phyloP scores from a whole-genome alignment of 2,113 vertebrate species.

The Lasiurus cinereus region DNA sequence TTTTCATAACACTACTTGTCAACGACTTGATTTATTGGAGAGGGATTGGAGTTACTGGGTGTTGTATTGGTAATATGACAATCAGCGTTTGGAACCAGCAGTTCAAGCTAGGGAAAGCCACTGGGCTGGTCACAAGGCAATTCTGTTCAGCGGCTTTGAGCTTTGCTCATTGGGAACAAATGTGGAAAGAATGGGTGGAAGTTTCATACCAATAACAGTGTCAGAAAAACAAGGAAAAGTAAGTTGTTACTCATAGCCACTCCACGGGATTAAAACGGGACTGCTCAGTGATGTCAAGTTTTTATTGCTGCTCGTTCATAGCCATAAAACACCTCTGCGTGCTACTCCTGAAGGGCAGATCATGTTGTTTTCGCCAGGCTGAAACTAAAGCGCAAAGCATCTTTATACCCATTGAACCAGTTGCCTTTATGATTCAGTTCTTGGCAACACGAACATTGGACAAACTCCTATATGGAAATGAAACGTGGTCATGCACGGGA shows the following conservation, averaged over 20 bases:
- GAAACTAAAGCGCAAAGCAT: background rate
- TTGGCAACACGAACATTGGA: slow-evolving; percentile 12
- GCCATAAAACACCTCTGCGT: background rate
- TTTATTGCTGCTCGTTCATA: background rate
- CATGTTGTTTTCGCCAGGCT: background rate
- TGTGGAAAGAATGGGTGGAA: background rate
- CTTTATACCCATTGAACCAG: background rate
- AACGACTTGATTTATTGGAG: background rate
- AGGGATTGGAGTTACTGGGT: background rate
- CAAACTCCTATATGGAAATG: background rate
- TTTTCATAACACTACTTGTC: background rate
- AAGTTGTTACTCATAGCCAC: background rate
- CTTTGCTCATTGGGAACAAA: background rate
- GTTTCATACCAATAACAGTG: background rate
- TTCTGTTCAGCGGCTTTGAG: background rate
- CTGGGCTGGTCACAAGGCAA: background rate
- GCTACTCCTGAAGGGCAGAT: background rate
- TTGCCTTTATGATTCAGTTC: slow-evolving; percentile 23
- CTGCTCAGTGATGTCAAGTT: background rate
- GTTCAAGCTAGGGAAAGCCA: background rate
- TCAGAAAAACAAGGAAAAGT: background rate
- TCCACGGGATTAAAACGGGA: background rate
- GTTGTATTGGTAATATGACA: background rate
- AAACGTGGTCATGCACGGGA: background rate
- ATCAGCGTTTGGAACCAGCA: background rate